Conservation (phyloP, 2,888 invertebrate genomes). For the Netelia fuscicornis region DNA sequence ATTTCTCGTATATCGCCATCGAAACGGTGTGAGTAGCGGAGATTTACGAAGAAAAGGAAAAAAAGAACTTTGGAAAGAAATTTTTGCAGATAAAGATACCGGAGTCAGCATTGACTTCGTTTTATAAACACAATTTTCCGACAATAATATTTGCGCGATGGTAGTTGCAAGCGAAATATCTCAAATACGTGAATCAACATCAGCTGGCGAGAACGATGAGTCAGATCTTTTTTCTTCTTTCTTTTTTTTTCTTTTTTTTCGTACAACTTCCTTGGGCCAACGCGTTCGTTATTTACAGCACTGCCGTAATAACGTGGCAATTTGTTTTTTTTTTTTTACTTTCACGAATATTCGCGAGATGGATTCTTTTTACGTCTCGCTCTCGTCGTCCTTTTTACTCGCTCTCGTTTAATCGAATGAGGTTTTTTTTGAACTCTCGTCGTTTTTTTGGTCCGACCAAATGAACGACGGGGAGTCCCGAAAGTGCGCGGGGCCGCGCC, state of each 20-base stretch:
- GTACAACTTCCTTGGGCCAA: slow-evolving; percentile 2
- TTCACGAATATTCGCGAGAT: slow-evolving; percentile 12
- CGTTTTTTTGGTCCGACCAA: slow-evolving; percentile 41
- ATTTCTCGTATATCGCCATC: background rate
- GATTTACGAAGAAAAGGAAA: background rate
- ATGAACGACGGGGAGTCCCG: slow-evolving; percentile 23
- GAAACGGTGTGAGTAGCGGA: background rate
- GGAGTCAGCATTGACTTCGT: background rate
- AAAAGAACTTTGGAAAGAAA: background rate
- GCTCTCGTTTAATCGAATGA: slow-evolving; percentile 6
- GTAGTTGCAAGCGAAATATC: slow-evolving; percentile 25
- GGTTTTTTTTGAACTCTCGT: background rate
- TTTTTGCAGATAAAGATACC: background rate
- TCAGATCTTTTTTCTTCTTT: slow-evolving; percentile 13
- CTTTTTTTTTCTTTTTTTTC: background rate
- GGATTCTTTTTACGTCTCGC: slow-evolving; percentile 1
- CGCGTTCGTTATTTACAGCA: background rate
- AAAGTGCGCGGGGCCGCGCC: slow-evolving; percentile 44
- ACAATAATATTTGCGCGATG: slow-evolving; percentile 18
- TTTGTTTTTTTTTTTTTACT: slow-evolving; percentile 24
- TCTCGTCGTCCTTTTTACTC: background rate
- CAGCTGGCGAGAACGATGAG: slow-evolving; percentile 53
- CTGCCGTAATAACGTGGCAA: slow-evolving; percentile 18
- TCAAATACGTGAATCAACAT: slow-evolving; percentile 56
- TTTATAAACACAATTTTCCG: background rate